These are phyloP conservation scores for Lasioglossum marginatum DNA, from an alignment of 2,888 invertebrate genomes.

Conservation along the genomic window DNA sequence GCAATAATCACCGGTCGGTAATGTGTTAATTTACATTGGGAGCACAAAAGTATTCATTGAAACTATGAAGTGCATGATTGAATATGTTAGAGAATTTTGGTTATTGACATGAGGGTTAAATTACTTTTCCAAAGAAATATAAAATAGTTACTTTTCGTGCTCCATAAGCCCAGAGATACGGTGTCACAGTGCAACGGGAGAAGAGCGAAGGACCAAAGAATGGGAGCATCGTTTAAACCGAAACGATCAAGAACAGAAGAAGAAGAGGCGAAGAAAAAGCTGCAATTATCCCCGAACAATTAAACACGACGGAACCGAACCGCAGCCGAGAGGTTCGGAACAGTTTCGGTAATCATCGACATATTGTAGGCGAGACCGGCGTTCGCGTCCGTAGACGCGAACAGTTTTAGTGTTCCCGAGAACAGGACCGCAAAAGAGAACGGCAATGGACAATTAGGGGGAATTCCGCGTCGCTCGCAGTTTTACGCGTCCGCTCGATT, in stretches of 20 bases:
- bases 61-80: too few species aligned
- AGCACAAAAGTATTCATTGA: too few species aligned
- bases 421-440: constrained; percentile 35
- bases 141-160: too few species aligned
- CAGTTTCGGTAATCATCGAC: constrained; percentile 68
- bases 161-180: not conserved
- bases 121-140: too few species aligned
- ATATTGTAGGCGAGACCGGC: constrained; percentile 63
- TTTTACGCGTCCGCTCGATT: constrained; percentile 78
- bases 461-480: constrained; percentile 79
- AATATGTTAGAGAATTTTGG: too few species aligned
- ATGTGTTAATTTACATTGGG: too few species aligned
- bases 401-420: constrained; percentile 22
- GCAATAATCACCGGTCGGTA: too few species aligned
- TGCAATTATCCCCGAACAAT: not conserved
- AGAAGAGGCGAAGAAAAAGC: not conserved
- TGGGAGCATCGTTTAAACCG: not conserved
- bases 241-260: not conserved
- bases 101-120: too few species aligned
- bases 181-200: not conserved
- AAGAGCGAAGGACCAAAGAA: not conserved
- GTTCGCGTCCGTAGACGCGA: constrained; percentile 14
- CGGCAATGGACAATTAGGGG: constrained; percentile 76
- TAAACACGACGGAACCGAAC: not conserved
- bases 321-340: not conserved